Conservation (phyloP, 2,888 invertebrate species). For the Tolmerus cingulatus region DNA sequence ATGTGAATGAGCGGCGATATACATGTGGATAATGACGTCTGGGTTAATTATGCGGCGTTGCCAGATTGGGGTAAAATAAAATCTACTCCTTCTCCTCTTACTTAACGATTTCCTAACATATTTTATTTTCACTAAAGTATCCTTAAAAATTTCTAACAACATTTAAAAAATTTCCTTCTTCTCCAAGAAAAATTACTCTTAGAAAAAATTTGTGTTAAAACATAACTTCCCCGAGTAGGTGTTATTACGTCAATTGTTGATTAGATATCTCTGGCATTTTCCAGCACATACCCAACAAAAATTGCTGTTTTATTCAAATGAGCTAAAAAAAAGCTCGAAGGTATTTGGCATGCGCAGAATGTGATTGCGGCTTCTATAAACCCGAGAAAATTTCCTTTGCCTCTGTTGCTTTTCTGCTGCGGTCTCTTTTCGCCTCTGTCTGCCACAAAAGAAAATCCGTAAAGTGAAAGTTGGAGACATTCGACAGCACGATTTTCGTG, state of each 20-base stretch:
- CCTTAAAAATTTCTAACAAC: background rate
- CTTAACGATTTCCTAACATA: background rate
- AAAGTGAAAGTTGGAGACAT: background rate
- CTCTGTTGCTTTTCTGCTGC: background rate
- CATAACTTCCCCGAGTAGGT: background rate
- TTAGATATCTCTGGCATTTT: background rate
- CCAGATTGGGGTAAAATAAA: slow-evolving; percentile 31
- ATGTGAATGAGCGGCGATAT: slow-evolving; percentile 36
- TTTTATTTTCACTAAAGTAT: background rate
- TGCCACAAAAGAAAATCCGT: background rate
- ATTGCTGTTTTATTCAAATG: background rate
- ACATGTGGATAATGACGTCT: slow-evolving; percentile 51
- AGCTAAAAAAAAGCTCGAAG: background rate
- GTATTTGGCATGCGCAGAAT: background rate
- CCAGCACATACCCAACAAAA: background rate
- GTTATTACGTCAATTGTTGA: background rate
- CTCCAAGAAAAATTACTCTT: background rate
- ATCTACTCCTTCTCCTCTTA: background rate
- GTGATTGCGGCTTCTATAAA: background rate
- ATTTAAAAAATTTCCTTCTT: background rate
- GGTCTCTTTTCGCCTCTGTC: background rate
- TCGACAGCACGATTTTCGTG: background rate
- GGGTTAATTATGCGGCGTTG: slow-evolving; percentile 51
- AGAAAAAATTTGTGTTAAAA: background rate
- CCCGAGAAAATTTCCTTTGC: background rate